Base-by-base conservation (phyloP, 2,113 vertebrate species). In the Otis tarda region DNA sequence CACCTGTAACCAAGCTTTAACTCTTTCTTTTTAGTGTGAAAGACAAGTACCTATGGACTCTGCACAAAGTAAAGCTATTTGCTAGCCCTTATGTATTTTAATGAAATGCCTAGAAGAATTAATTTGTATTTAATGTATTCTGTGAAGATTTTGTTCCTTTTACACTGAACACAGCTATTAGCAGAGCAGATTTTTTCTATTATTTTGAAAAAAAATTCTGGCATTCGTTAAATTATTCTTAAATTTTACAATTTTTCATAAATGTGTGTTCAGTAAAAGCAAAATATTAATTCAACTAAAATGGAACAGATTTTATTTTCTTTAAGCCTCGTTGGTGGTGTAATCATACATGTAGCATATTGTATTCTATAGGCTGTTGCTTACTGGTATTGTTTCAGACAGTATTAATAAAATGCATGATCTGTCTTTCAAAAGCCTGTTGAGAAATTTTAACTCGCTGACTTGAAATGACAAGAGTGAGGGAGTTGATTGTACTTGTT, bases 1-100 rank as follows among this genome's bases (percentile, higher is more conserved):
- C 98, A 14, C 98, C 98, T 86, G 93, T 98, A 96, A 98, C 98
- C 75, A 98, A 98, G 96, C 98, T 98, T 94, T 99, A 98, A 98
- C 87, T 89, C 55, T 91, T 77, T 52, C 47, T 90, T 92, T 93
- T 85, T 86, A 91, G 78, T 84, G 77, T 96, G 97, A 93, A 95
- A 93, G 94, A 87, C 77, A 89, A 89, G 73, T 61, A 67, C 87
- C 78, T 89, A 93, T 96, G 96, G 94, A 97, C 84, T 96, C 95
- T 97, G 84, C 97, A 97, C 97, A 97, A 96, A 97, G 87, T 87
- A 45, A 96, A 96, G 82, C 95, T 96, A 45, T 96, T 92, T 92
- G 94, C 86, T 93, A 86, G 43, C 89, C 90, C 94, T 95, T 87
- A 94, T 47, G 59, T 94, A 94, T 97, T 97, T 97, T 94, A 96